Base-by-base conservation (phyloP, 2,113 vertebrate genomes). In the Phalacrocorax aristotelis region DNA sequence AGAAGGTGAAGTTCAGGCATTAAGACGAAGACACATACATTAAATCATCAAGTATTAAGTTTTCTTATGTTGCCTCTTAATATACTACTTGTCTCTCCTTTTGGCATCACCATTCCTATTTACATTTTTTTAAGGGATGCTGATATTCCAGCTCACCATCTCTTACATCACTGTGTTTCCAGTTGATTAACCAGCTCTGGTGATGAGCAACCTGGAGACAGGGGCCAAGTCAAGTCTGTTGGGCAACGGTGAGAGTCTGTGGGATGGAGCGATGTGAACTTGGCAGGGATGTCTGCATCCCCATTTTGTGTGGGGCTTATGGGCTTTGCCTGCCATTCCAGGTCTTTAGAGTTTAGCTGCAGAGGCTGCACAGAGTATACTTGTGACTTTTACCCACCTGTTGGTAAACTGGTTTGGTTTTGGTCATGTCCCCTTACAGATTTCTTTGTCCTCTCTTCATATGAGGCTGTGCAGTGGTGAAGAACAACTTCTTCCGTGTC, bases 271-370 rank as follows among this genome's bases (percentile, higher is more conserved):
- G 30, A 34, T 0, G 0, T 1, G 5, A 26, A 16, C 34, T 58
- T 62, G 69, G 52, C 89, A 68, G 29, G 44, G 29, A 32, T 88
- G 13, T 68, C 27, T 60, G 15, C 61, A 54, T 66, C 52, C 25
- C 25, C 1, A 0, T 70, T 79, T 61, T 32, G 18, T 49, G 1
- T 22, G 23, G 61, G 40, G 12, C 0, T 0, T 62, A n/a, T 11
- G 30, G 61, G 20, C 77, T 91, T 81, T 74, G 30, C 26, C 44
- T 51, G 18, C 85, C 18, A 22, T 22, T 38, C 51, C 74, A 44
- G 44, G 21, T 44, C 32, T 77, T 48, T 32, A n/a, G 65, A 38
- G 36, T 40, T 81, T n/a, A 74, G 18, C 78, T 87, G 13, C 19
- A 15, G 9, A 10, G 25, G 80, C 46, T 64, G 36, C 38, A 44